These are phyloP conservation scores for Oryzias celebensis DNA, from an alignment of 2,113 vertebrate genomes.

Conservation along the genomic window DNA sequence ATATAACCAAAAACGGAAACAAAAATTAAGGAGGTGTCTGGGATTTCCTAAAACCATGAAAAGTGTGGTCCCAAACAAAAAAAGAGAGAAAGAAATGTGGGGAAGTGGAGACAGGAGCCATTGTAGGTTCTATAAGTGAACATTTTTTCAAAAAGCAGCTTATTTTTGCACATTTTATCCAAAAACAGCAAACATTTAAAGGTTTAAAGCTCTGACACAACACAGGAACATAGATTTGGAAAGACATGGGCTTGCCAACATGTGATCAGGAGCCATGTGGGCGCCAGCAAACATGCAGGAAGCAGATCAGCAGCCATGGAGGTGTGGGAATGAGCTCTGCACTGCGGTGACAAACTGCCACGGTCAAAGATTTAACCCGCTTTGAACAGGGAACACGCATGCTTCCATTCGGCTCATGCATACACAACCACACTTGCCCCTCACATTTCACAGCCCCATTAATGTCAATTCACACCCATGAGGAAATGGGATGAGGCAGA, in stretches of 20 bases:
- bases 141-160: constrained; percentile 38
- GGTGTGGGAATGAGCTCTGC: constrained; percentile 30
- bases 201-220: constrained; percentile 41
- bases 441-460: constrained; percentile 4
- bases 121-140: constrained; percentile 43
- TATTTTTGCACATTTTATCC: constrained; percentile 29
- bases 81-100: constrained; percentile 18
- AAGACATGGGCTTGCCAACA: constrained; percentile 36
- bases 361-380: constrained; percentile 20
- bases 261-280: constrained; percentile 46
- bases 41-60: constrained; percentile 64
- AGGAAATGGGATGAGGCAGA: constrained; percentile 47
- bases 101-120: constrained; percentile 38
- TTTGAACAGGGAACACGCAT: constrained; percentile 28
- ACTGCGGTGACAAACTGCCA: constrained; percentile 31
- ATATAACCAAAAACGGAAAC: constrained; percentile 40
- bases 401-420: constrained; percentile 6
- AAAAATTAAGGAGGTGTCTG: constrained; percentile 51
- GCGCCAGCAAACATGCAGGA: constrained; percentile 47
- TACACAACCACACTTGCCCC: constrained; percentile 4
- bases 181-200: constrained; percentile 33
- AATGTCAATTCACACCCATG: constrained; percentile 33
- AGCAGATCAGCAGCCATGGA: constrained; percentile 44
- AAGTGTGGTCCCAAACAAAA: constrained; percentile 54
- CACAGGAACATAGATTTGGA: constrained; percentile 46